Conservation (phyloP, 1,140 invertebrate genomes). For the Hyphantria cunea region DNA sequence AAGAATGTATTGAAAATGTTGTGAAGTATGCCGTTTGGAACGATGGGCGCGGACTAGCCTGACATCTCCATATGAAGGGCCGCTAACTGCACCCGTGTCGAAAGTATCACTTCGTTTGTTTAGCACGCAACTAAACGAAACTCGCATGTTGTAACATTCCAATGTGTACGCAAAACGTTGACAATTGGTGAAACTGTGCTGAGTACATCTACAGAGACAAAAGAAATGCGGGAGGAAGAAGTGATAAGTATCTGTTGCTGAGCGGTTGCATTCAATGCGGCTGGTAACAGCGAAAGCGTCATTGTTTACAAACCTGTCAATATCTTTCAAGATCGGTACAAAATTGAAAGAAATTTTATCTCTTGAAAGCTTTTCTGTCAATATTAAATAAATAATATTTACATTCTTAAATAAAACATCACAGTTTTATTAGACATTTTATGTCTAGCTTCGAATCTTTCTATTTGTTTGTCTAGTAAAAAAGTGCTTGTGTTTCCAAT, state of each 20-base stretch:
- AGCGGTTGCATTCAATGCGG: no score
- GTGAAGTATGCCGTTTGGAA: conserved; percentile 44
- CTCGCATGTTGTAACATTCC: conserved; percentile 42
- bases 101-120: conserved; percentile 50
- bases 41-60: conserved; percentile 25
- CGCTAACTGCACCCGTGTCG: conserved; percentile 51
- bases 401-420: no score
- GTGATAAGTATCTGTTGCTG: conserved; percentile 3
- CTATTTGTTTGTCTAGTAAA: no score
- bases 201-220: conserved; percentile 13
- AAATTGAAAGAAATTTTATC: background rate
- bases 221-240: conserved; percentile 12
- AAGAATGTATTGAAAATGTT: conserved; percentile 46
- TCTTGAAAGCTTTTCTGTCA: background rate
- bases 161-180: conserved; percentile 48
- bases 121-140: conserved; percentile 53
- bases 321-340: no score
- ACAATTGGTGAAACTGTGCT: conserved; percentile 61
- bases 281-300: no score
- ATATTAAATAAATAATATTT: no score
- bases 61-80: conserved; percentile 60
- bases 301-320: no score
- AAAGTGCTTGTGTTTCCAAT: no score
- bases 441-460: no score
- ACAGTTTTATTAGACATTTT: no score